Base-by-base conservation (phyloP, 2,888 invertebrate species). In the Chironomus riparius region DNA sequence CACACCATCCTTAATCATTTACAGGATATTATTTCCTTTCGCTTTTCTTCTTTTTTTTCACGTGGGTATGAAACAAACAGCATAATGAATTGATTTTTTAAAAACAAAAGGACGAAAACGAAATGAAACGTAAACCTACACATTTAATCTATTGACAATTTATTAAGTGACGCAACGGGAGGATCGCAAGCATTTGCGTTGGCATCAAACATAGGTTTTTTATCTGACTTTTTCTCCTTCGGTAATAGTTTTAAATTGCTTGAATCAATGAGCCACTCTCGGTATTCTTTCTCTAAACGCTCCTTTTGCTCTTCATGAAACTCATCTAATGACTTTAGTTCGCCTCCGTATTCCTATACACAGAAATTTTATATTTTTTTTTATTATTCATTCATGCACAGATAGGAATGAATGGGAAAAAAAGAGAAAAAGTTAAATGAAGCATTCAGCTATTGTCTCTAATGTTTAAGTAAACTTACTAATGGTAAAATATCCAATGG, bases 191-290 rank as follows among this genome's bases (percentile, higher is more conserved):
- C 61, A 38, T 76, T 76, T 28, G 76, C 65, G 47, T 74, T 74
- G 13, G 65, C 74, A 47, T 74, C 74, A 15, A 74, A 21, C 13
- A 24, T 13, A n/a, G 7, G 4, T 50, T 68, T 85, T 50, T 86
- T 83, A 68, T 85, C 80, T 77, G 85, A 85, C 81, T 86, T 85
- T 76, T 85, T 85, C 78, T 85, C 85, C 22, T 79, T 79, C 77
- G 78, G 78, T 77, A 77, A 68, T 73, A 86, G 86, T 78, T 86
- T 87, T 78, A 87, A 87, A 4, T 85, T 83, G 77, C 86, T 88
- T 0, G 87, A 85, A 78, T 90, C 89, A 65, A 87, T 84, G 79
- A 90, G 79, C 90, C 90, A 90, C 15, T 87, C 86, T 68, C 84
- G 84, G 79, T 90, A 90, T 77, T 87, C 87, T 10, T 85, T 84